phyloP scores from a whole-genome alignment of 2,113 vertebrate genomes.

The Hirundichthys speculiger region DNA sequence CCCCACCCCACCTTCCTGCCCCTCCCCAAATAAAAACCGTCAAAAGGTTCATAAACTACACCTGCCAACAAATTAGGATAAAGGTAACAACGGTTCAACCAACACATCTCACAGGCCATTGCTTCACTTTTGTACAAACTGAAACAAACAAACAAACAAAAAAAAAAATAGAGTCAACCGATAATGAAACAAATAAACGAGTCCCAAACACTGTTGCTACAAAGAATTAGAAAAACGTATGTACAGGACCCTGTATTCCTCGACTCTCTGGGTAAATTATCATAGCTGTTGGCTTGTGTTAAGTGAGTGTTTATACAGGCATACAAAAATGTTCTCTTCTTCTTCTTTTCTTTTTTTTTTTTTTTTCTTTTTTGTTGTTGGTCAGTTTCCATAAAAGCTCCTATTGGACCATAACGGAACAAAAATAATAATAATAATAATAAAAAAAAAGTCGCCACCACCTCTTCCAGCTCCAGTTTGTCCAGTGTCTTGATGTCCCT shows the following conservation, averaged over 20 bases:
- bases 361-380: conserved; percentile 27
- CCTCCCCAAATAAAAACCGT: conserved; percentile 48
- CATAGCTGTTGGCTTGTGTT: conserved; percentile 70
- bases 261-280: conserved; percentile 78
- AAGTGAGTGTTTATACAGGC: conserved; percentile 69
- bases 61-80: conserved; percentile 83
- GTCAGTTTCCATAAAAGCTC: conserved; percentile 57
- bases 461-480: conserved; percentile 6
- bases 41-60: conserved; percentile 84
- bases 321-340: conserved; percentile 61
- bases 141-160: conserved; percentile 48
- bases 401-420: conserved; percentile 45
- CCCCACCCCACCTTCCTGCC: too few species aligned
- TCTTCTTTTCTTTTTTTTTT: too few species aligned
- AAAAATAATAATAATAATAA: too few species aligned
- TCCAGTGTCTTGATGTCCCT: conserved; percentile 18
- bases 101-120: conserved; percentile 72
- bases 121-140: conserved; percentile 82
- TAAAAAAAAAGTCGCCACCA: conserved; percentile 9
- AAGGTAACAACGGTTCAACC: conserved; percentile 79
- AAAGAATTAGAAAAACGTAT: conserved; percentile 97
- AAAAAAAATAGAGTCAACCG: conserved; percentile 75
- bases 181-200: conserved; percentile 85
- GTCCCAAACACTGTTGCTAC: conserved; percentile 95
- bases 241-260: conserved; percentile 99